Evolutionary conservation across 2,797 vertebrate species (phyloP).

Genomic region (Tapirus indicus): DNA sequence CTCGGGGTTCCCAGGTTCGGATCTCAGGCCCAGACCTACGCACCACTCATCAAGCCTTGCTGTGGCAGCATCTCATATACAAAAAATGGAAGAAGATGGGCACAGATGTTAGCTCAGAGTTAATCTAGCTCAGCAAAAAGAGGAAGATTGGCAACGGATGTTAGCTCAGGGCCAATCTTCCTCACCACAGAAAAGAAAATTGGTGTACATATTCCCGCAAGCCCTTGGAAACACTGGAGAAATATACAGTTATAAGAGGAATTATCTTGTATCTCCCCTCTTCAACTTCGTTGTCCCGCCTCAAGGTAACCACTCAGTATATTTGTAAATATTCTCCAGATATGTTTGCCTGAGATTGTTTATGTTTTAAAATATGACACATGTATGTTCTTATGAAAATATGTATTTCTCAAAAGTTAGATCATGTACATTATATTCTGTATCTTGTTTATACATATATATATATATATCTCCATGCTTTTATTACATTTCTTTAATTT

Average conservation of each 20-base stretch:
- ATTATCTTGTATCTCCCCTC: background rate
- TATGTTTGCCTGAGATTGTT: background rate
- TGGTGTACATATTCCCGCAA: background rate
- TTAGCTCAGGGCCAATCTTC: no score
- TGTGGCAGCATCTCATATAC: no score
- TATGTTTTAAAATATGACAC: conserved; percentile 34
- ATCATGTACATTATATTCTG: background rate
- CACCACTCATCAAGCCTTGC: no score
- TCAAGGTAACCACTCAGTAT: conserved; percentile 18
- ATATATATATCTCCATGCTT: no score
- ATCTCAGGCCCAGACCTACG: no score
- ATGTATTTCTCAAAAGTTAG: conserved; percentile 33
- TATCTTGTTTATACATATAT: background rate
- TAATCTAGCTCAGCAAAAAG: no score
- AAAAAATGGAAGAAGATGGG: no score
- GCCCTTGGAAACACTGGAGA: background rate
- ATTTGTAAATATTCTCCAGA: conserved; percentile 19
- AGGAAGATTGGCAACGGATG: no score
- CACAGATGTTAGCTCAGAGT: no score
- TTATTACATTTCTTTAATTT: conserved; percentile 21
- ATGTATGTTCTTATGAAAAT: conserved; percentile 20
- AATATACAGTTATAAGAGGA: background rate
- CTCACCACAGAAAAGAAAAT: background rate
- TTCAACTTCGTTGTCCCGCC: background rate
- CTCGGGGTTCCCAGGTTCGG: no score